Percentiles rank a stretch among this genome's conserved stretches.
phyloP scores from a whole-genome alignment of 2,113 vertebrate genomes.

The Haemorhous mexicanus region DNA sequence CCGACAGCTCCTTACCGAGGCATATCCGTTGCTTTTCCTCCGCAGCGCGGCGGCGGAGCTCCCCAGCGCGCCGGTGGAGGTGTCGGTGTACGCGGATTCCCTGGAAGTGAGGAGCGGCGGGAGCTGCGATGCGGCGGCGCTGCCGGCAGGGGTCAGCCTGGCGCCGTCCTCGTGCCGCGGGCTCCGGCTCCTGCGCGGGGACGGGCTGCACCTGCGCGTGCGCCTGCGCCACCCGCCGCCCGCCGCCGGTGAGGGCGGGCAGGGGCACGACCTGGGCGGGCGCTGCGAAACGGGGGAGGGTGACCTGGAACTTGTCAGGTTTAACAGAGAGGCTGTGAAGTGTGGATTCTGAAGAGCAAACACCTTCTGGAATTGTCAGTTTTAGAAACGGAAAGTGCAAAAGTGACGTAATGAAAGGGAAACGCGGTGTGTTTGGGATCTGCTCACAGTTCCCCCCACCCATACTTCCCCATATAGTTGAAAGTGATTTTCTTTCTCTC shows the following conservation, averaged over 20 bases:
- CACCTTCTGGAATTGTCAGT: fast-evolving
- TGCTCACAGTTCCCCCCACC: fast-evolving
- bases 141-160: slow-evolving; percentile 82
- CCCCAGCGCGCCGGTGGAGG: slow-evolving; percentile 59
- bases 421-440: fast-evolving
- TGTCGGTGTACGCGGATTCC: slow-evolving; percentile 65
- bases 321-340: fast-evolving
- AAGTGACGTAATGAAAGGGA: background rate
- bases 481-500: background rate
- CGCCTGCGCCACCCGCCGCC: slow-evolving; percentile 24
- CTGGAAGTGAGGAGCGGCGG: slow-evolving; percentile 65
- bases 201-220: slow-evolving; percentile 84
- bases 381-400: background rate
- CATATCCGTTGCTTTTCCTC: background rate
- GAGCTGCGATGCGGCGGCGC: slow-evolving; percentile 40
- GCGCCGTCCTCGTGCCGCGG: slow-evolving; percentile 75
- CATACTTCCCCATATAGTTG: fast-evolving
- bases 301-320: fast-evolving
- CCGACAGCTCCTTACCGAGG: background rate
- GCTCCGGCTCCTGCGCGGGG: slow-evolving; percentile 63
- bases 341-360: fast-evolving
- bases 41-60: slow-evolving; percentile 66
- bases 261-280: fast-evolving
- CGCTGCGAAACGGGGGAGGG: fast-evolving
- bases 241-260: slow-evolving; percentile 53